These are phyloP conservation scores for Rotaria sp. DNA, from an alignment of 2,888 invertebrate species.

Conservation along the genomic window DNA sequence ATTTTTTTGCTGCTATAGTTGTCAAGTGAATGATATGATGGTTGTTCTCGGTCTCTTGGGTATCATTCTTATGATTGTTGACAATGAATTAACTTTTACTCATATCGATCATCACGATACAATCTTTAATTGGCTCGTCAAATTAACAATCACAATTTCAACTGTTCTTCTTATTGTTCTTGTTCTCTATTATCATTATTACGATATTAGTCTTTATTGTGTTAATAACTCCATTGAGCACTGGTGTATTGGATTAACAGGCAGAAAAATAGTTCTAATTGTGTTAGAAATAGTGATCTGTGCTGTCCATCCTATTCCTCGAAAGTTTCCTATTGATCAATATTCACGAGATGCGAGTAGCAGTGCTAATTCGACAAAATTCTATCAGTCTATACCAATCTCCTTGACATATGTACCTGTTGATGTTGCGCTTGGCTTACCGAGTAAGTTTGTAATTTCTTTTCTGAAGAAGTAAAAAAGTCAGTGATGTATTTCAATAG, in stretches of 20 bases:
- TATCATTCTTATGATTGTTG: constrained; percentile 50
- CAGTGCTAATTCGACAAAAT: background rate
- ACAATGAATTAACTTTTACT: constrained; percentile 49
- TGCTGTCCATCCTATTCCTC: constrained; percentile 51
- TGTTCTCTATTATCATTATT: constrained; percentile 49
- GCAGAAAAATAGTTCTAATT: constrained; percentile 58
- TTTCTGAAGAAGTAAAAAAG: background rate
- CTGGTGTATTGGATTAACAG: constrained; percentile 50
- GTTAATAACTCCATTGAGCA: constrained; percentile 52
- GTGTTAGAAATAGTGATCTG: constrained; percentile 65
- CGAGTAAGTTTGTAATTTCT: background rate
- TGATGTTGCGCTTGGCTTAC: background rate
- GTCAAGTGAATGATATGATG: constrained; percentile 44
- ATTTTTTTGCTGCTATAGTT: background rate
- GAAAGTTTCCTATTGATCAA: background rate
- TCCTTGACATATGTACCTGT: background rate
- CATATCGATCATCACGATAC: constrained; percentile 43
- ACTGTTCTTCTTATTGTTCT: constrained; percentile 49
- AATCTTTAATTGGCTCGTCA: constrained; percentile 46
- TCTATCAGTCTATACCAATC: background rate
- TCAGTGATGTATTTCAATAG: background rate
- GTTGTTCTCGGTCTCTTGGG: constrained; percentile 49
- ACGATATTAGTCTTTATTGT: constrained; percentile 50
- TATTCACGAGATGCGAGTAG: too few species aligned
- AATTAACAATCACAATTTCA: constrained; percentile 48